These are phyloP conservation scores for Ormyrus labotus DNA, from an alignment of 2,888 invertebrate species.

Conservation along the genomic window DNA sequence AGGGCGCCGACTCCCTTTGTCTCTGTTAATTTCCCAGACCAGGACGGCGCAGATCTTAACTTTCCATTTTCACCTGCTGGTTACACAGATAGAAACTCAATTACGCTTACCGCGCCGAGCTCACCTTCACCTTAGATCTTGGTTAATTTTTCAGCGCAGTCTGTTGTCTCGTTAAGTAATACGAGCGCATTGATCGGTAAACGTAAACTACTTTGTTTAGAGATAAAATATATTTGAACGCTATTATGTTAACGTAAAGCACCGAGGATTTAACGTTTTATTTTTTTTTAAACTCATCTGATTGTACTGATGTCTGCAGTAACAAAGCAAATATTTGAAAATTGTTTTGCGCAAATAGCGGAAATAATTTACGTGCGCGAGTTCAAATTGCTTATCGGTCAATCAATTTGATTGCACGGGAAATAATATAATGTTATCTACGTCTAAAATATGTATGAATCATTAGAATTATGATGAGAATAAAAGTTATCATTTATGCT, in stretches of 20 bases:
- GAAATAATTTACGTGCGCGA: neutral
- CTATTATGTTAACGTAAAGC: constrained; percentile 9
- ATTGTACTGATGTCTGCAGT: too few relatives aligned
- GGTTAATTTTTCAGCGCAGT: constrained; percentile 41
- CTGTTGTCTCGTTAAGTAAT: constrained; percentile 40
- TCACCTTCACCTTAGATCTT: constrained; percentile 67
- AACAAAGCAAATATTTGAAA: neutral
- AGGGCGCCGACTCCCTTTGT: constrained; percentile 24
- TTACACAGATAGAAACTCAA: constrained; percentile 24
- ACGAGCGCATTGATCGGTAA: constrained; percentile 28
- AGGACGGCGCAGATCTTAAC: constrained; percentile 37
- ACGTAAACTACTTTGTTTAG: constrained; percentile 8
- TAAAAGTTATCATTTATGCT: too few relatives aligned
- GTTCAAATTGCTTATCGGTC: constrained; percentile 12
- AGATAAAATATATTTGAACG: neutral
- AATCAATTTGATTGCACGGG: neutral
- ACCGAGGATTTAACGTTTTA: neutral
- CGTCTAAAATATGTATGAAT: neutral
- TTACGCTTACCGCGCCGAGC: constrained; percentile 55
- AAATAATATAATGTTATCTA: constrained; percentile 1
- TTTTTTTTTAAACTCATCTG: neutral
- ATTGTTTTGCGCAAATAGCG: neutral
- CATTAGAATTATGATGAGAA: neutral
- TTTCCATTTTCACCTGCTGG: constrained; percentile 46
- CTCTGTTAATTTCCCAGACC: constrained; percentile 32